Conservation (phyloP, 2,797 vertebrate genomes). For the Cirrhinus mrigala region DNA sequence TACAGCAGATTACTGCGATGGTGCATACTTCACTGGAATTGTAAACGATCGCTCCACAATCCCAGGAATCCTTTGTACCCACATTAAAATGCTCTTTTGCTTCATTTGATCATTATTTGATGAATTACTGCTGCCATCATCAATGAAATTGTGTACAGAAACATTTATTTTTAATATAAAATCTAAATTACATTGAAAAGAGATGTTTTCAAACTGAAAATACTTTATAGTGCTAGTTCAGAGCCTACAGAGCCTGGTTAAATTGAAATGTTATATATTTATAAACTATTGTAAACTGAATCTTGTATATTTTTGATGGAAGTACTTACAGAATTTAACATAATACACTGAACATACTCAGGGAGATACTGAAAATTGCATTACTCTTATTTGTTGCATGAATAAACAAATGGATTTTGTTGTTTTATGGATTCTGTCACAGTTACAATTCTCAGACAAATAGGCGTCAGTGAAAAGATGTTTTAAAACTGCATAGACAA, state of each 20-base stretch:
- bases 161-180: not conserved
- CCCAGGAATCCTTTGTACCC: not conserved
- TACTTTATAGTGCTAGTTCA: not conserved
- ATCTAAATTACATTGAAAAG: not conserved
- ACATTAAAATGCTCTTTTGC: too few species aligned
- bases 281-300: not conserved
- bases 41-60: not conserved
- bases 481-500: not conserved
- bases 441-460: slow-evolving; percentile 23
- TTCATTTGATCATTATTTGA: too few species aligned
- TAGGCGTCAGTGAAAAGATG: not conserved
- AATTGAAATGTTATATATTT: not conserved
- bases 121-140: not conserved
- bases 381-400: not conserved
- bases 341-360: not conserved
- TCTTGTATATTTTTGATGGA: not conserved
- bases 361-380: not conserved
- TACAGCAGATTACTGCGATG: not conserved
- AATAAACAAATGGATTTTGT: not conserved
- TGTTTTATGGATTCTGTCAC: not conserved
- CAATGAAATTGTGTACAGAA: not conserved
- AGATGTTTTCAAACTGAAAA: not conserved
- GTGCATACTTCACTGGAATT: not conserved
- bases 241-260: not conserved
- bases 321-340: not conserved